phyloP scores from a whole-genome alignment of 2,888 invertebrate species.

The Parelbella ahira region DNA sequence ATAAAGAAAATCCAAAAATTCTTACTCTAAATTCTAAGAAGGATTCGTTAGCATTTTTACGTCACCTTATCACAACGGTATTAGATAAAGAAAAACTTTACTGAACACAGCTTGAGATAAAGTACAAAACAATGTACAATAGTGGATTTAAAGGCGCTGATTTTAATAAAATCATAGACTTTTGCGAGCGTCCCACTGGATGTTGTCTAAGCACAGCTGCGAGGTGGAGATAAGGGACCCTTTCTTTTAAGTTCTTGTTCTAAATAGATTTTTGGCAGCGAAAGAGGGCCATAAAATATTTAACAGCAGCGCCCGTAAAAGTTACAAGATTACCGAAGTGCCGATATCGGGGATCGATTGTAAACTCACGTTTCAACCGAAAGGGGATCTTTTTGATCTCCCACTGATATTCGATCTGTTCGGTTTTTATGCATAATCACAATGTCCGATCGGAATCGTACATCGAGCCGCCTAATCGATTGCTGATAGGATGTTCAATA shows the following conservation, averaged over 20 bases:
- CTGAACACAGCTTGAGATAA: neutral
- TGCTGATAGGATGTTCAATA: too few relatives aligned
- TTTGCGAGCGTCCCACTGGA: slow-evolving; percentile 17
- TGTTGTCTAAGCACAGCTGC: slow-evolving; percentile 64
- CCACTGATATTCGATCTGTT: slow-evolving; percentile 1
- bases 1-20: too few relatives aligned
- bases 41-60: too few relatives aligned
- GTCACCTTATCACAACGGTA: too few relatives aligned
- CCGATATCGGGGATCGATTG: slow-evolving; percentile 39
- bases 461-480: too few relatives aligned
- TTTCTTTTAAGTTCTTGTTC: slow-evolving; percentile 59
- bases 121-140: slow-evolving; percentile 1
- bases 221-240: slow-evolving; percentile 62
- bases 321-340: slow-evolving; percentile 41
- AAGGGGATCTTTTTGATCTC: slow-evolving; percentile 17
- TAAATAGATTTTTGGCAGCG: slow-evolving; percentile 61
- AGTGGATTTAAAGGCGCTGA: neutral
- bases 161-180: slow-evolving; percentile 30
- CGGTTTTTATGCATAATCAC: slow-evolving; percentile 2
- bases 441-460: too few relatives aligned
- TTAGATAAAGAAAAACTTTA: neutral
- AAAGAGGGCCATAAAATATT: slow-evolving; percentile 58
- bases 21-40: too few relatives aligned
- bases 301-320: slow-evolving; percentile 42
- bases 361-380: slow-evolving; percentile 25